A percentile compares a stretch with the other conserved stretches of the same genome.
phyloP scores from a whole-genome alignment of 2,888 invertebrate genomes.

The Neoascia interrupta region DNA sequence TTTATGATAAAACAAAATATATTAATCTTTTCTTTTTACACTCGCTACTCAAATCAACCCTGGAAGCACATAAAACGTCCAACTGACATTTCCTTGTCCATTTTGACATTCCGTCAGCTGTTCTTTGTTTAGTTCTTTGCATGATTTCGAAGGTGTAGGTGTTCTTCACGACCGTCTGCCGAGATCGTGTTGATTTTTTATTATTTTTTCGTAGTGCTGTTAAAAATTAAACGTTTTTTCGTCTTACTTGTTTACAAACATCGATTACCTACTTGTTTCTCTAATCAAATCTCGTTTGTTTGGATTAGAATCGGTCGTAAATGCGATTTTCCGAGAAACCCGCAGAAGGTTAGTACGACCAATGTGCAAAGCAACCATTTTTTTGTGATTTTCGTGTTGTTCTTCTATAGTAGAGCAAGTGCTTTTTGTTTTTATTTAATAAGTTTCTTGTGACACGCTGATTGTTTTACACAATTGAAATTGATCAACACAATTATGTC shows the following conservation, averaged over 20 bases:
- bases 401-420: slow-evolving; percentile 6
- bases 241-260: slow-evolving; percentile 1
- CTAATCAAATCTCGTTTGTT: slow-evolving; percentile 5
- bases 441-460: slow-evolving; percentile 33
- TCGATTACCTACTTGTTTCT: slow-evolving; percentile 5
- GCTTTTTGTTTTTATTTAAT: slow-evolving; percentile 16
- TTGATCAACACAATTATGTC: slow-evolving; percentile 10
- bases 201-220: not conserved
- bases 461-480: not conserved
- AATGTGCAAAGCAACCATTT: slow-evolving; percentile 1
- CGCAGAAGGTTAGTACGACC: slow-evolving; percentile 54
- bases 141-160: slow-evolving; percentile 24
- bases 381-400: not conserved
- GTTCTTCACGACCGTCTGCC: not conserved
- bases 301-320: slow-evolving; percentile 36
- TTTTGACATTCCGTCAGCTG: slow-evolving; percentile 60
- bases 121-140: slow-evolving; percentile 63
- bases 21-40: no score
- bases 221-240: not conserved
- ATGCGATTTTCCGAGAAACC: slow-evolving; percentile 44
- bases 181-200: slow-evolving; percentile 18
- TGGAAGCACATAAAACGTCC: slow-evolving; percentile 12
- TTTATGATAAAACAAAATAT: no score
- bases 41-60: slow-evolving; percentile 34
- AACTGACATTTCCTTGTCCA: slow-evolving; percentile 12